phyloP scores from a whole-genome alignment of 2,888 invertebrate genomes.

The Conops quadrifasciatus region DNA sequence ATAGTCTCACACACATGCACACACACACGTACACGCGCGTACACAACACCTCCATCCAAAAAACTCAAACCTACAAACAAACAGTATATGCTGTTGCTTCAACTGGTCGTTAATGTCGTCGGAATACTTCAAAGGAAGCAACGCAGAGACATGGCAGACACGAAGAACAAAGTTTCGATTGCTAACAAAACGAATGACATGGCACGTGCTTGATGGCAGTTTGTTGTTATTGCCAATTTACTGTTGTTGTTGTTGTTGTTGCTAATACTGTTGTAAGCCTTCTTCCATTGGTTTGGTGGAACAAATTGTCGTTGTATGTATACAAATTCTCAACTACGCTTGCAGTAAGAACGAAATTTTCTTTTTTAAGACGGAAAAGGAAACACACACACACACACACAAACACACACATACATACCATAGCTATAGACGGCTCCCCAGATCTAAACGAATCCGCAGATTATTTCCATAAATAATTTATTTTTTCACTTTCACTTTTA shows the following conservation, averaged over 20 bases:
- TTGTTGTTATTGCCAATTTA: no score
- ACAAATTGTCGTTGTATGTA: neutral
- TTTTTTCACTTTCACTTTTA: no score
- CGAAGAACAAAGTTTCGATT: slow-evolving; percentile 6
- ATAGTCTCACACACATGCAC: neutral
- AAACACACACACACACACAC: no score
- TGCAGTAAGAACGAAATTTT: no score
- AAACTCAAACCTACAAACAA: no score
- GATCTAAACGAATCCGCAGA: no score
- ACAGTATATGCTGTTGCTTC: neutral
- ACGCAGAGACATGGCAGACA: slow-evolving; percentile 7
- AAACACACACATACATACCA: no score
- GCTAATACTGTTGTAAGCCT: neutral
- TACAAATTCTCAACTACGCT: neutral
- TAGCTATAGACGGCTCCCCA: no score
- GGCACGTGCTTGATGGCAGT: neutral
- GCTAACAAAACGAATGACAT: neutral
- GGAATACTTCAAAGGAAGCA: slow-evolving; percentile 3
- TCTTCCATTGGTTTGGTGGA: neutral
- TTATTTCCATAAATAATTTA: no score
- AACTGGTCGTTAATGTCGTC: neutral
- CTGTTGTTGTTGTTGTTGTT: neutral
- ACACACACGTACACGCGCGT: neutral
- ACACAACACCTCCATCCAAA: neutral
- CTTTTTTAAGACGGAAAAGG: no score